Conservation (phyloP, 2,888 invertebrate species). For the Scaptomyza parva region DNA sequence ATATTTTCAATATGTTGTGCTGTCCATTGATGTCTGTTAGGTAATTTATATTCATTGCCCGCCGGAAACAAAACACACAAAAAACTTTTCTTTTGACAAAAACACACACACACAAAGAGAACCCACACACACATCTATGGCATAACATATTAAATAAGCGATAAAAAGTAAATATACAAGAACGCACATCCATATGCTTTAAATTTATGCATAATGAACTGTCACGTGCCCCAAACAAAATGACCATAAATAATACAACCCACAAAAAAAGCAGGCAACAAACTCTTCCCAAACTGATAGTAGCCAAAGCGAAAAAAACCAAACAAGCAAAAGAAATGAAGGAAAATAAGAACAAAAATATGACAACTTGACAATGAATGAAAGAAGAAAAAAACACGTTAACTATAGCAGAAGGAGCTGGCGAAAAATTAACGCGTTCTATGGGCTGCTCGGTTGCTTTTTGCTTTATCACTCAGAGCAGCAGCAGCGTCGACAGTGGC, state of each 20-base stretch:
- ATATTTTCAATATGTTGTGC: conserved; percentile 22
- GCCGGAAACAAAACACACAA: conserved; percentile 5
- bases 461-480: conserved; percentile 50
- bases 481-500: conserved; percentile 1
- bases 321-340: conserved; percentile 7
- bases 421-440: conserved; percentile 60
- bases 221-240: conserved; percentile 54
- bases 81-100: conserved; percentile 47
- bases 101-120: conserved; percentile 9
- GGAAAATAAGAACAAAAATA: conserved; percentile 7
- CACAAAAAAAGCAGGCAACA: conserved; percentile 13
- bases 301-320: conserved; percentile 15
- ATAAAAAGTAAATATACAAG: conserved; percentile 47
- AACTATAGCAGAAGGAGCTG: conserved; percentile 37
- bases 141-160: conserved; percentile 35
- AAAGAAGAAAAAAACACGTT: conserved; percentile 31
- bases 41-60: conserved; percentile 54
- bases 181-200: conserved; percentile 54
- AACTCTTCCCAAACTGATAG: conserved; percentile 37
- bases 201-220: conserved; percentile 64
- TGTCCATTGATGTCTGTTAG: conserved; percentile 17
- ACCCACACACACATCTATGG: conserved; percentile 16
- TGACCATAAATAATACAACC: conserved; percentile 66
- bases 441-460: conserved; percentile 34
- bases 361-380: conserved; percentile 53